These are phyloP conservation scores for Patella depressa DNA, from an alignment of 2,888 invertebrate species.

Conservation along the genomic window DNA sequence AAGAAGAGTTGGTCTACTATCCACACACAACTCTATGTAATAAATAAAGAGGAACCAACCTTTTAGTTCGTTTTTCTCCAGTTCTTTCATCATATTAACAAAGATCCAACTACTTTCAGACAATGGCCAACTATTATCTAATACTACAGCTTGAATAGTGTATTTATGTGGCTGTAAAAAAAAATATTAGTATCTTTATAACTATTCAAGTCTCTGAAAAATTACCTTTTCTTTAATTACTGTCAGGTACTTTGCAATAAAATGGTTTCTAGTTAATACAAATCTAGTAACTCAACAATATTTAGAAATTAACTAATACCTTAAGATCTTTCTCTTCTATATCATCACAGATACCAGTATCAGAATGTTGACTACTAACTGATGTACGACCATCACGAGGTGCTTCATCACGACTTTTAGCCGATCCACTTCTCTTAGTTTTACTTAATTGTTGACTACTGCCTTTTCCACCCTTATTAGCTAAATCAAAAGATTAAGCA, in stretches of 20 bases:
- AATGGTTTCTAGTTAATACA: too few species aligned
- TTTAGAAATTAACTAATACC: conserved; percentile 33
- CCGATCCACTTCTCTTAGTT: conserved; percentile 52
- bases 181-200: neutral
- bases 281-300: neutral
- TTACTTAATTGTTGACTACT: conserved; percentile 46
- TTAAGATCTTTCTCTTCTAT: conserved; percentile 55
- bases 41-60: conserved; percentile 46
- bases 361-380: conserved; percentile 58
- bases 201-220: conserved; percentile 10
- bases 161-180: conserved; percentile 68
- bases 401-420: conserved; percentile 52
- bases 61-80: conserved; percentile 70
- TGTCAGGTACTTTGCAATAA: too few species aligned
- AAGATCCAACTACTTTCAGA: conserved; percentile 68
- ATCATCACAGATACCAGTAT: conserved; percentile 49
- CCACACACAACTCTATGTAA: too few species aligned
- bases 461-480: conserved; percentile 25
- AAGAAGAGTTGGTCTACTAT: too few species aligned
- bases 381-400: conserved; percentile 36
- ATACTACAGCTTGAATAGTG: conserved; percentile 68
- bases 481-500: neutral
- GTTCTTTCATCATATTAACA: conserved; percentile 68
- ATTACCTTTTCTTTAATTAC: too few species aligned
- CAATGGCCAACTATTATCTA: conserved; percentile 69